Base-by-base conservation (phyloP, 2,888 invertebrate species). In the Polyploca ridens region DNA sequence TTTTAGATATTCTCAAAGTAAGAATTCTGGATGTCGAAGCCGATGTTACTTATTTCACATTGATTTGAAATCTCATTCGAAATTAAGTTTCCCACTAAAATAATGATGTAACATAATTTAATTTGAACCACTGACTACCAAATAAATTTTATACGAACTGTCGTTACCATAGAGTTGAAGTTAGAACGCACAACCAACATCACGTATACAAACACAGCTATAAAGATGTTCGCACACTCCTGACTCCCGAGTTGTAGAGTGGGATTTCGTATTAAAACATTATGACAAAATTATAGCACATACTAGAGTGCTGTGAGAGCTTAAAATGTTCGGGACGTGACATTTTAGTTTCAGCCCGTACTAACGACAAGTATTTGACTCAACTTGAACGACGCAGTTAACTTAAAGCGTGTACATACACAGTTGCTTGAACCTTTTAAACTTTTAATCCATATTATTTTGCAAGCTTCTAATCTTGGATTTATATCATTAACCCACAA, bases 251-350 rank as follows among this genome's bases (percentile, higher is more conserved):
- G 19, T 61, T 58, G 57, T 62, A 70, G 71, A 71, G 69, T 75
- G 72, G 79, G 84, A 80, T 84, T 78, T 79, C 70, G 77, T 79
- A 84, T 84, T 84, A 83, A 85, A 84, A 83, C 84, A 83, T 85
- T 86, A 82, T 80, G 82, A 79, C 81, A 74, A 80, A 83, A 84
- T 84, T 82, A 84, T 79, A 78, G 82, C 79, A 78, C 78, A 79
- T 74, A 78, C 83, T 84, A 78, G 75, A 77, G 77, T 70, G 68
- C 71, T 70, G 73, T 72, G 79, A 71, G 72, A 72, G 78, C 80
- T 82, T 80, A 79, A 84, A 87, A 86, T 82, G 85, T 85, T 80
- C 71, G 81, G 82, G 79, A 87, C 88, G 88, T 88, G 88, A 86
- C 86, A 81, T 87, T 87, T 84, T 82, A 84, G 86, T 81, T 78